Evolutionary conservation across 2,113 vertebrate species (phyloP).

Genomic region (Xiphophorus couchianus): DNA sequence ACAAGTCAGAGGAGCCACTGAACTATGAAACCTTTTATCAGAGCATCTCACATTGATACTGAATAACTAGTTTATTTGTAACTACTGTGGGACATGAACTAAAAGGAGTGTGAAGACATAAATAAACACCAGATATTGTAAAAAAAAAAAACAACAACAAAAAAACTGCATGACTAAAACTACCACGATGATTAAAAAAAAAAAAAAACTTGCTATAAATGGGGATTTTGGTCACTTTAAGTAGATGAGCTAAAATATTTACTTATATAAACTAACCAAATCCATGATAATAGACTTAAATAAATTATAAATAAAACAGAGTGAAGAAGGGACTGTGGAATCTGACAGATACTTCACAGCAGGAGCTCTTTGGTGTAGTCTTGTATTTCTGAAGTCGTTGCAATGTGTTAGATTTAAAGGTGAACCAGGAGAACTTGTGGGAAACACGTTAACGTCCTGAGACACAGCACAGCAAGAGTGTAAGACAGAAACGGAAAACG

Average conservation of each 20-base stretch:
- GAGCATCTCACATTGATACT: conserved; percentile 5
- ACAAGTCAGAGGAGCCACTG: conserved; percentile 6
- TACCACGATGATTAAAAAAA: background rate
- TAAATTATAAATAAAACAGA: background rate
- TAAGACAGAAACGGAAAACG: conserved; percentile 17
- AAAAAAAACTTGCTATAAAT: background rate
- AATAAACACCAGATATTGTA: background rate
- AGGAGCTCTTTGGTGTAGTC: conserved; percentile 1
- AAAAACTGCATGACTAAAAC: conserved; percentile 10
- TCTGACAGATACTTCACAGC: background rate
- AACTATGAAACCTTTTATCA: conserved; percentile 4
- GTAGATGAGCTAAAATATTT: conserved; percentile 34
- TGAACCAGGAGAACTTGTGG: conserved; percentile 11
- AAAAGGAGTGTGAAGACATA: background rate
- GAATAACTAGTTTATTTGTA: conserved; percentile 29
- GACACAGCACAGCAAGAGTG: conserved; percentile 19
- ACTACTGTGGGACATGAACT: background rate
- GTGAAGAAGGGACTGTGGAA: background rate
- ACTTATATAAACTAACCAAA: background rate
- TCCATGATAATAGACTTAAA: conserved; percentile 7
- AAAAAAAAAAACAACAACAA: conserved; percentile 23
- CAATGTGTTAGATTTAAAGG: conserved; percentile 32
- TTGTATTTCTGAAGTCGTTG: conserved; percentile 23
- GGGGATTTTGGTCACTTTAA: conserved; percentile 30
- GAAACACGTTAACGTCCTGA: conserved; percentile 36